These are phyloP conservation scores for Cirrhinus molitorella DNA, from an alignment of 2,797 vertebrate species.

Conservation along the genomic window DNA sequence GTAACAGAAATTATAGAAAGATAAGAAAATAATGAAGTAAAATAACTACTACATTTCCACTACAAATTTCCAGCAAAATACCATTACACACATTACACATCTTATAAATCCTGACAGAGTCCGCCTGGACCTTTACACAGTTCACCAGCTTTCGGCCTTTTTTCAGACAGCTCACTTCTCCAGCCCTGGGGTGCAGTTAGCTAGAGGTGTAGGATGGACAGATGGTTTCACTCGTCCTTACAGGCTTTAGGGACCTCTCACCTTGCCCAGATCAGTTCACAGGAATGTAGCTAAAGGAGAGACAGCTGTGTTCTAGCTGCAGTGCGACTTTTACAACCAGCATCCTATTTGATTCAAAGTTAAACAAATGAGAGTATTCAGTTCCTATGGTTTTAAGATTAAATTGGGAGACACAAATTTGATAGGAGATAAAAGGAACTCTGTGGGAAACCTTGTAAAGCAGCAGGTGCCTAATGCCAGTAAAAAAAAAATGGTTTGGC, in stretches of 20 bases:
- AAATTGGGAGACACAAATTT: neutral
- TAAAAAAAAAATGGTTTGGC: slow-evolving; percentile 3
- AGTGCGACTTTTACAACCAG: neutral
- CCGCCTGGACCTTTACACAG: slow-evolving; percentile 27
- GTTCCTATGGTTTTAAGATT: neutral
- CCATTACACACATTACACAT: neutral
- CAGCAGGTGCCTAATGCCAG: neutral
- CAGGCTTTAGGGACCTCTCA: slow-evolving; percentile 51
- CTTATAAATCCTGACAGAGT: slow-evolving; percentile 36
- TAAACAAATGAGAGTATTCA: slow-evolving; percentile 1
- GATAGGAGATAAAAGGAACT: neutral
- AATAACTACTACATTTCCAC: neutral
- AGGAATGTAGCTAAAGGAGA: slow-evolving; percentile 41
- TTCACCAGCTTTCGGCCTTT: slow-evolving; percentile 48
- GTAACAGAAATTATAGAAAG: neutral
- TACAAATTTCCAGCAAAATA: neutral
- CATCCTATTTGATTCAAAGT: neutral
- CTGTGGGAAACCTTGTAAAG: neutral
- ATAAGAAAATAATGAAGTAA: neutral
- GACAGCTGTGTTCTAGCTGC: slow-evolving; percentile 42
- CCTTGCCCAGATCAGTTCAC: slow-evolving; percentile 36
- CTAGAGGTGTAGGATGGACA: slow-evolving; percentile 54
- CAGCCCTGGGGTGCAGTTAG: slow-evolving; percentile 47
- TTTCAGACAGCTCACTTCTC: slow-evolving; percentile 44
- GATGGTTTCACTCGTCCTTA: slow-evolving; percentile 54